Conservation (phyloP, 2,888 invertebrate genomes). For the Eretmocerus hayati region DNA sequence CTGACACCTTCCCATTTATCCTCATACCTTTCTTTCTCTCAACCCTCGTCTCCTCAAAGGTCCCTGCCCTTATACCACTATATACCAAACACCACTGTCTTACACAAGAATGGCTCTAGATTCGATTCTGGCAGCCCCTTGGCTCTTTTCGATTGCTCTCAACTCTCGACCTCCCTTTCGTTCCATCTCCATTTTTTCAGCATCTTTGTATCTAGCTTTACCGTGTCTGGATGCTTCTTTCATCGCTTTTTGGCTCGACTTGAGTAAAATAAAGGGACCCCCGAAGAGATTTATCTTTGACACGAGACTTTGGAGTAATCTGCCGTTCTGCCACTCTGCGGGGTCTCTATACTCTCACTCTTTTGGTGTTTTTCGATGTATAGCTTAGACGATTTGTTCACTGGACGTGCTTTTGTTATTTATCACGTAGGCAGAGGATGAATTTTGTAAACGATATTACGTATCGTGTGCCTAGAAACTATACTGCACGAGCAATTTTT, state of each 20-base stretch:
- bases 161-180: not conserved
- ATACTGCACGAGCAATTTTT: no score
- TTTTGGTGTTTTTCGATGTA: slow-evolving; percentile 13
- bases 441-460: no score
- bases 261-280: slow-evolving; percentile 13
- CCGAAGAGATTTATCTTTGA: slow-evolving; percentile 14
- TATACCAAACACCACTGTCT: no score
- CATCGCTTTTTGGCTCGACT: not conserved
- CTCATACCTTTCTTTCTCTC: no score
- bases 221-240: slow-evolving; percentile 1
- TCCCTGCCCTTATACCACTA: no score
- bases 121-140: not conserved
- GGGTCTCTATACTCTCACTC: not conserved
- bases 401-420: not conserved
- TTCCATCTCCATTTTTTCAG: no score
- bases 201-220: not conserved
- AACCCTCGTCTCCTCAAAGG: no score
- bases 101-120: no score
- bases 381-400: slow-evolving; percentile 11
- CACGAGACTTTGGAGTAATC: not conserved
- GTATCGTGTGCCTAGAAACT: no score
- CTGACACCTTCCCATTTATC: no score
- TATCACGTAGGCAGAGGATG: no score
- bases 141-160: not conserved
- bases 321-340: not conserved